A percentile compares a stretch with the other conserved stretches of the same genome.
These are phyloP conservation scores for Rhinichthys klamathensis DNA, from an alignment of 2,113 vertebrate species.

Conservation along the genomic window DNA sequence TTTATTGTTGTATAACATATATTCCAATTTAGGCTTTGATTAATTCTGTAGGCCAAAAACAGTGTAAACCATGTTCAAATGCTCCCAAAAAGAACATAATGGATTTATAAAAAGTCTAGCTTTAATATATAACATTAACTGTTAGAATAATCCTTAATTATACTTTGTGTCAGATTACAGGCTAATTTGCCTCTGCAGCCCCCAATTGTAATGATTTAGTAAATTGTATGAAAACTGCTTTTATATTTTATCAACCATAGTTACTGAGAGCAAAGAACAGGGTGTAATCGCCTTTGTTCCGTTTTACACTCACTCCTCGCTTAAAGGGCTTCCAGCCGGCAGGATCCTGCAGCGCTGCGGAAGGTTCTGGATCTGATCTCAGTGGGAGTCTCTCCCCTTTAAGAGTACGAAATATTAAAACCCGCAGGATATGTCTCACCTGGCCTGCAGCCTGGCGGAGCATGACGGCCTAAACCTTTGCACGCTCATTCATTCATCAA, in stretches of 20 bases:
- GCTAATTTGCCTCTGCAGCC: background rate
- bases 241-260: conserved; percentile 25
- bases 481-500: conserved; percentile 40
- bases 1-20: too few species aligned
- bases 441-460: conserved; percentile 17
- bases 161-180: background rate
- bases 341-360: conserved; percentile 23
- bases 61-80: background rate
- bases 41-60: background rate
- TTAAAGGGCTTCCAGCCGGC: conserved; percentile 40
- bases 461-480: conserved; percentile 22
- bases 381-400: conserved; percentile 25
- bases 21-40: background rate
- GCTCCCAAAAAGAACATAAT: background rate
- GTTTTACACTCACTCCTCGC: conserved; percentile 26
- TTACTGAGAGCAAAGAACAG: conserved; percentile 18
- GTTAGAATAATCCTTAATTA: background rate
- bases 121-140: conserved; percentile 4
- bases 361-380: conserved; percentile 34
- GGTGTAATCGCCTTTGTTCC: conserved; percentile 45
- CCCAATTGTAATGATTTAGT: background rate
- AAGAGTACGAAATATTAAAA: conserved; percentile 19
- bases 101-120: too few species aligned
- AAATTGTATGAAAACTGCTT: background rate
- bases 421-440: conserved; percentile 36